Evolutionary conservation across 2,113 vertebrate species (phyloP), one percentile per base, ranked within the genome.

Genomic region (Poeciliopsis turrubarensis): DNA sequence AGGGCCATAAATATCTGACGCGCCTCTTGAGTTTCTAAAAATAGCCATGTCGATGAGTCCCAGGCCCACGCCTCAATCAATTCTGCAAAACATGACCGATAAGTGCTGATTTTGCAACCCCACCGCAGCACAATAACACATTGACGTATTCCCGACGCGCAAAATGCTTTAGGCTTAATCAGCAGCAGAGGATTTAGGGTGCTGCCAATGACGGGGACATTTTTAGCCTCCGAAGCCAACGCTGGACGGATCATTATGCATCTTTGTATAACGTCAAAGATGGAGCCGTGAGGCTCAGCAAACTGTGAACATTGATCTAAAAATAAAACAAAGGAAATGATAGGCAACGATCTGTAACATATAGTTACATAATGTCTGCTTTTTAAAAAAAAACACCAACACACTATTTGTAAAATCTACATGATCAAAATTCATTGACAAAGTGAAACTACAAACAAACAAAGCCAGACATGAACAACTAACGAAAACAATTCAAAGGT

Each of bases 41-140:
- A 62, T 0, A 5, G 41, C 65, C 19, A 57, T 64, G 90, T 92
- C 80, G 60, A 87, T 86, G 60, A 19, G 29, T 22, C 71, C 19
- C 15, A 29, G 26, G 68, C 65, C 77, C 69, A 78, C 81, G 62
- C 30, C 54, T 70, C 67, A 39, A 70, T 81, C 84, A 60, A 60
- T 73, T 26, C 70, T 72, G 79, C 66, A 77, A 81, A 82, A 74
- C 62, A 66, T 7, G 4, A 81, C 92, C 90, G 76, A 90, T 91
- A 86, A 10, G 63, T 80, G 84, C 83, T 88, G 90, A 86, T 87
- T 77, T 66, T 77, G 80, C 71, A 79, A 75, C 17, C 15, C 25
- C 41, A 22, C 61, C 76, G 32, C 26, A 30, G 72, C 72, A 81
- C 73, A 29, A 69, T 69, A 85, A 78, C 61, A 29, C 85, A 72